Percentiles rank a stretch among this genome's conserved stretches.
Evolutionary conservation across 2,113 vertebrate species (phyloP).

Genomic region (Hyperopisus bebe): DNA sequence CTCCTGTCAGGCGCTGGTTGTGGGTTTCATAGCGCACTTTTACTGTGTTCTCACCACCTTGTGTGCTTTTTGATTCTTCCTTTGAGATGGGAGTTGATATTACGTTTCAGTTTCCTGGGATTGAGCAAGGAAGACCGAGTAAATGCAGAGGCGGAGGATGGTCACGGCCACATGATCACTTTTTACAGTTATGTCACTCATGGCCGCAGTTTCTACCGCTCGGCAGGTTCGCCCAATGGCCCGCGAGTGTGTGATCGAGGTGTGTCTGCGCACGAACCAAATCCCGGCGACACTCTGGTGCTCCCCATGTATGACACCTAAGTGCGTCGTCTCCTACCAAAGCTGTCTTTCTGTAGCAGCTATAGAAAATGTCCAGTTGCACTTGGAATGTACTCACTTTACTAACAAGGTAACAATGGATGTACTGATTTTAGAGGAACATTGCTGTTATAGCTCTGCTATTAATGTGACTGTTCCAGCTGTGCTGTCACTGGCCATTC

Average conservation of each 20-base stretch:
- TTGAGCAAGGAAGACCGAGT: background rate
- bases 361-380: background rate
- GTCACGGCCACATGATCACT: background rate
- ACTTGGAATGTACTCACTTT: background rate
- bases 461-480: background rate
- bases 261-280: background rate
- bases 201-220: background rate
- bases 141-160: background rate
- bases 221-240: background rate
- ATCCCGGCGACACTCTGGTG: background rate
- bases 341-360: background rate
- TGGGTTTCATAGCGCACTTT: background rate
- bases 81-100: background rate
- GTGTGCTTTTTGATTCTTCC: background rate
- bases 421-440: background rate
- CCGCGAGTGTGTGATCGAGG: background rate
- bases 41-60: background rate
- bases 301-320: background rate
- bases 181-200: background rate
- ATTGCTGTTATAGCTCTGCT: background rate
- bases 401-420: background rate
- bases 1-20: background rate
- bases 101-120: background rate
- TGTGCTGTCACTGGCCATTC: background rate
- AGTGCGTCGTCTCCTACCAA: background rate